Evolutionary conservation across 2,888 invertebrate genomes (phyloP), one percentile per base, ranked within the genome.

Genomic region (Orthosia gracilis): DNA sequence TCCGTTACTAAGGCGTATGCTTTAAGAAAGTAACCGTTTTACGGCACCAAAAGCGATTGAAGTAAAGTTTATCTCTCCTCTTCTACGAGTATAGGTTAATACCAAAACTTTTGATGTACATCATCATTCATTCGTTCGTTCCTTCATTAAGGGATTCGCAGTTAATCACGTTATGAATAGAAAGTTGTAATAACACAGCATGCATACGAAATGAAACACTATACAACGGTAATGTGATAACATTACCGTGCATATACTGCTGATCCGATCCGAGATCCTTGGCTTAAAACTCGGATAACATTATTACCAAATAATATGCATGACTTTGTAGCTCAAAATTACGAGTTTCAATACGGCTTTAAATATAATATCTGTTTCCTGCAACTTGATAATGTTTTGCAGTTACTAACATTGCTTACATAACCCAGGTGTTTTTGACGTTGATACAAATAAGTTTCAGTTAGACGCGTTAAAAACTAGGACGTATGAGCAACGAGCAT

Each of bases 241-340:
- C 3, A 40, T 40, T 9, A 40, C 40, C 40, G 40, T 9, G 9
- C 40, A 7, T 40, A 40, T 13, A 17, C 17, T n/a, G n/a, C n/a
- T n/a, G n/a, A n/a, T n/a, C n/a, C n/a, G n/a, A n/a, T n/a, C n/a
- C n/a, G n/a, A n/a, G n/a, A n/a, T 59, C 75, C 69, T 83, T 83
- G 75, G 12, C 21, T 58, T 26, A 7, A 26, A 65, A 61, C 69
- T 78, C 63, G 47, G 59, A 74, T 85, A 67, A 74, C 72, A 49
- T 50, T 66, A 59, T n/a, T 49, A 58, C 26, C 50, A 31, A 69
- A 78, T 64, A 65, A 61, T 74, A 66, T 58, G 58, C 58, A 59
- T 76, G 69, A 73, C 62, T 73, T 62, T 17, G 18, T 82, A 77
- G 62, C 66, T 45, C 17, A 71, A 73, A 15, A 71, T 52, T 65